These are phyloP conservation scores for Dastarcus helophoroides DNA, from an alignment of 2,888 invertebrate genomes.

Conservation along the genomic window DNA sequence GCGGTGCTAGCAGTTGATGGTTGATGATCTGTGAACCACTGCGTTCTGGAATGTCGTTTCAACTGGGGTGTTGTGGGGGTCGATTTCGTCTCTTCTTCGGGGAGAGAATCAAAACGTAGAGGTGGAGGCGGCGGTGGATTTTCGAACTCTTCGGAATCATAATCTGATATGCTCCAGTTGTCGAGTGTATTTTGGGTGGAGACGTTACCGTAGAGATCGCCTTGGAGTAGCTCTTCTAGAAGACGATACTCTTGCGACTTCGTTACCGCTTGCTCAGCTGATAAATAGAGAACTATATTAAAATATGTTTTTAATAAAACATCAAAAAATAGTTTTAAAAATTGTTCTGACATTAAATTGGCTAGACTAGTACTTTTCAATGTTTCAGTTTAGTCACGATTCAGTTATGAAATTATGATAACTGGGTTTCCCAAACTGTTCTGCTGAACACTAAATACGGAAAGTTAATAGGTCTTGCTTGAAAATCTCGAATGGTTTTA, in stretches of 20 bases:
- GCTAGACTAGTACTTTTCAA: too few species aligned
- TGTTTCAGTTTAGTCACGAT: too few species aligned
- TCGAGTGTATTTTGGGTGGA: constrained; percentile 37
- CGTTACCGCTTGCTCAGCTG: constrained; percentile 2
- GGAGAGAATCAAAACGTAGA: constrained; percentile 52
- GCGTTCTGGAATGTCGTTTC: constrained; percentile 22
- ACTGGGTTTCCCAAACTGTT: too few species aligned
- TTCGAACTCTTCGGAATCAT: constrained; percentile 36
- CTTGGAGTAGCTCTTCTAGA: constrained; percentile 55
- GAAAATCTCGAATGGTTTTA: too few species aligned
- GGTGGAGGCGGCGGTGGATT: constrained; percentile 50
- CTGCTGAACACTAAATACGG: too few species aligned
- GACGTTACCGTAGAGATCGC: constrained; percentile 55
- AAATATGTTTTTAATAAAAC: too few species aligned
- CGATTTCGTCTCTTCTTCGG: constrained; percentile 30
- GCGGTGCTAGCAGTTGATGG: constrained; percentile 5
- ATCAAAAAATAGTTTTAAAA: too few species aligned
- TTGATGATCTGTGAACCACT: constrained; percentile 23
- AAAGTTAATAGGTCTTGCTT: too few species aligned
- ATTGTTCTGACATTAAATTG: too few species aligned
- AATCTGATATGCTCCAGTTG: constrained; percentile 38
- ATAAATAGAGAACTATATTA: too few species aligned
- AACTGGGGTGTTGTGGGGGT: constrained; percentile 8
- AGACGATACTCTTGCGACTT: constrained; percentile 24
- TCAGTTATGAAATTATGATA: too few species aligned